A percentile compares a stretch with the other conserved stretches of the same genome.
These are phyloP conservation scores for Melozone crissalis DNA, from an alignment of 2,113 vertebrate genomes.

Conservation along the genomic window DNA sequence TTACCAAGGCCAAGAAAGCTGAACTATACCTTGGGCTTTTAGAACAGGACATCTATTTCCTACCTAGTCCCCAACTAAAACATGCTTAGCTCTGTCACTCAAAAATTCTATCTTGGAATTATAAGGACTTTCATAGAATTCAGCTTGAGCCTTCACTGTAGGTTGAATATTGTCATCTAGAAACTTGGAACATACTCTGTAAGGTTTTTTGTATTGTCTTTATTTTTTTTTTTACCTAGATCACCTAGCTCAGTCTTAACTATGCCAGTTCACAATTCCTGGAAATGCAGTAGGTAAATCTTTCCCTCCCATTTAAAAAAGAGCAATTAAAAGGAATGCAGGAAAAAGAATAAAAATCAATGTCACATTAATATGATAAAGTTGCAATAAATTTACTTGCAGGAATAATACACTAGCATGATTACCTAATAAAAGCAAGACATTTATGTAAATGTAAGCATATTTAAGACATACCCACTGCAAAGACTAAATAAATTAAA, in stretches of 20 bases:
- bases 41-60: background rate
- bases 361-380: background rate
- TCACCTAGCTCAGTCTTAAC: background rate
- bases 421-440: background rate
- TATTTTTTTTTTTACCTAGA: background rate
- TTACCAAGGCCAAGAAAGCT: background rate
- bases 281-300: background rate
- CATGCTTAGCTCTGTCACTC: background rate
- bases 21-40: background rate
- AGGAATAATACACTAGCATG: background rate
- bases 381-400: background rate
- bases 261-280: background rate
- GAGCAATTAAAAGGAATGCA: background rate
- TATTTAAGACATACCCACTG: rapidly evolving
- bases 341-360: background rate
- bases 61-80: background rate
- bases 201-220: background rate
- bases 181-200: background rate
- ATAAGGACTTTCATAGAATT: background rate
- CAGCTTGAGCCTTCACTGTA: background rate
- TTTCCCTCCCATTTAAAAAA: background rate
- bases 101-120: background rate
- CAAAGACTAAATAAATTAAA: background rate
- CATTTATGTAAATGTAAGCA: background rate
- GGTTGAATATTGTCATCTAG: background rate